Base-by-base conservation (phyloP, 2,113 vertebrate species). In the Azemiops feae region DNA sequence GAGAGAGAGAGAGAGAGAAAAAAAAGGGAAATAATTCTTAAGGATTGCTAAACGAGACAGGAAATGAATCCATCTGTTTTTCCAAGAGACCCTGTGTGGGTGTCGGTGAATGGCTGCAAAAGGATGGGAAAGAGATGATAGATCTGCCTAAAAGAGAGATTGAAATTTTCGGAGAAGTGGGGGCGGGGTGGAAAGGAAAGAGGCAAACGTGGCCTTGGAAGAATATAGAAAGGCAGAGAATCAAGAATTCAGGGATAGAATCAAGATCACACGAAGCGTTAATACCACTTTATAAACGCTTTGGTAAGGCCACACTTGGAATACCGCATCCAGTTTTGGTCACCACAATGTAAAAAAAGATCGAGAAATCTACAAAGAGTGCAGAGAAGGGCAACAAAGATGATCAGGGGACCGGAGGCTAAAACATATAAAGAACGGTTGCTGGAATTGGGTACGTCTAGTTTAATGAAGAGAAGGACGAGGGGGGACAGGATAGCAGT, bases 11-110 rank as follows among this genome's bases (percentile, higher is more conserved):
- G 45, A 45, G 45, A 45, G 1, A 10, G 3, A 58, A 3, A 3
- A 2, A 5, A 6, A 11, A 5, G 64, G 64, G 52, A 85, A 87
- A 50, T n/a, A 22, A 4, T 89, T 53, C 34, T 60, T 50, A 57
- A 92, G 60, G 9, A 0, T 89, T 20, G 88, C 34, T 92, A 54
- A 54, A 95, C 91, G 87, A 92, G 4, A 92, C 92, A 92, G 93
- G 93, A 0, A 8, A 85, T 45, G 94, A 95, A 95, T 57, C 90
- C 58, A 55, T 95, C 93, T 95, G 92, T 90, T 87, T 92, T 91
- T 89, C 95, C 47, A 64, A 22, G n/a, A 45, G 39, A 14, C 64
- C 85, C 11, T 92, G 23, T 55, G 64, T 88, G 91, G 47, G 87
- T 85, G 87, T 89, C 3, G 18, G 25, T 58, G 92, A 5, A 14